Conservation (phyloP, 1,140 invertebrate species). For the Brachionus angularis region DNA sequence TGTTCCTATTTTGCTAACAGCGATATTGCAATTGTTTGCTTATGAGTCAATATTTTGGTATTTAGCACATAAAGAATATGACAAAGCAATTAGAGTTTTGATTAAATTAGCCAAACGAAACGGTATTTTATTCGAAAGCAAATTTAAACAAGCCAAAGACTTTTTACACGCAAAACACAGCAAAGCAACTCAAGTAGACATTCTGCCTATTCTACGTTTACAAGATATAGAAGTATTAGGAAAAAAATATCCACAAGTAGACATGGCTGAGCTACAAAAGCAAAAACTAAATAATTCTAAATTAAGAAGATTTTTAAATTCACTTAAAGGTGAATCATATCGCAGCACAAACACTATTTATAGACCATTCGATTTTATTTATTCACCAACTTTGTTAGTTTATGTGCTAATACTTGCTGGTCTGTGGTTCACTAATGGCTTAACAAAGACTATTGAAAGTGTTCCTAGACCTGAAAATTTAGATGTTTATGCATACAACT, state of each 20-base stretch:
- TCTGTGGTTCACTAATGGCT: constrained; percentile 38
- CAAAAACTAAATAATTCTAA: constrained; percentile 39
- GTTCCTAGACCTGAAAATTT: not conserved
- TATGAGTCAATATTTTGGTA: constrained; percentile 42
- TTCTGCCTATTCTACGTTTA: constrained; percentile 19
- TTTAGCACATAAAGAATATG: constrained; percentile 36
- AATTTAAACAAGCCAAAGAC: constrained; percentile 38
- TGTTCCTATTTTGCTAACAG: constrained; percentile 14
- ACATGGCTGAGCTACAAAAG: constrained; percentile 41
- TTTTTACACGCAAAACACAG: constrained; percentile 35
- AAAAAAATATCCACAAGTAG: constrained; percentile 40
- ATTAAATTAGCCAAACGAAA: constrained; percentile 19
- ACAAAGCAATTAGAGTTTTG: constrained; percentile 16
- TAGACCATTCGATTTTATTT: constrained; percentile 38
- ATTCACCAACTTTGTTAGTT: constrained; percentile 39
- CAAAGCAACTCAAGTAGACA: constrained; percentile 41
- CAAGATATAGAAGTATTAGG: constrained; percentile 31
- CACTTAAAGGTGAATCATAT: constrained; percentile 32
- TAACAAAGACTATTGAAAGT: constrained; percentile 17
- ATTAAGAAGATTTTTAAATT: constrained; percentile 36
- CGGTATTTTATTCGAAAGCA: constrained; percentile 26
- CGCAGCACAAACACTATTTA: constrained; percentile 41
- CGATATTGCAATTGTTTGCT: constrained; percentile 29
- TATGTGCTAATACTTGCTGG: constrained; percentile 29
- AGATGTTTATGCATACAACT: not conserved